Evolutionary conservation across 2,888 invertebrate species (phyloP), one percentile per base, ranked within the genome.

Genomic region (Tanytarsus gracilentus): DNA sequence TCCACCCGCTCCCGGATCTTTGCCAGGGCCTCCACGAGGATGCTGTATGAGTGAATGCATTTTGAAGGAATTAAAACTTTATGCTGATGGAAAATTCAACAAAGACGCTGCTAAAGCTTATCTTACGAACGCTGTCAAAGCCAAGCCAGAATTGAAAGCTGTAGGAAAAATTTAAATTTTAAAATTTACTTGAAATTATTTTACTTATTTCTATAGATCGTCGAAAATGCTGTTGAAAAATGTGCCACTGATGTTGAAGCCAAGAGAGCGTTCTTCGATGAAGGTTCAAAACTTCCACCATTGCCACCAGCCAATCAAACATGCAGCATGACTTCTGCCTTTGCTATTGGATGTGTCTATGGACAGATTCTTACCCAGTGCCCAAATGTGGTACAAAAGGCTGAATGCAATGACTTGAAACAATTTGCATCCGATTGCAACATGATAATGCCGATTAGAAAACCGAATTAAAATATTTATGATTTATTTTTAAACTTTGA

Each of bases 61-160:
- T 44, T 23, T 44, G 23, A 44, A 44, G n/a, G 44, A 44, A 8
- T 4, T 18, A 23, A 44, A 44, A 44, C 3, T 44, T 8, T 44
- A 23, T 21, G 29, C 27, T 30, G 30, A 33, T n/a, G 55, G 55
- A 23, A 55, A 55, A 14, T 4, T 55, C 11, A 25, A 55, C 25
- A 23, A 14, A 21, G 29, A 25, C n/a, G 55, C 23, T 11, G 55
- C 55, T 25, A 14, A 39, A 16, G 39, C 9, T 9, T 36, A 21
- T 21, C 26, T 55, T 3, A 36, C n/a, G n/a, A n/a, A n/a, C n/a
- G n/a, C 11, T 4, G 14, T 5, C 26, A 40, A 27, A 7, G 44
- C n/a, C n/a, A n/a, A 44, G 8, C 16, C 21, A 11, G 18, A 18
- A 23, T 16, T 44, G 16, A 44, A 44, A 23, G 3, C 44, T 18